Conservation (phyloP, 2,797 vertebrate genomes). For the Danionella dracula region DNA sequence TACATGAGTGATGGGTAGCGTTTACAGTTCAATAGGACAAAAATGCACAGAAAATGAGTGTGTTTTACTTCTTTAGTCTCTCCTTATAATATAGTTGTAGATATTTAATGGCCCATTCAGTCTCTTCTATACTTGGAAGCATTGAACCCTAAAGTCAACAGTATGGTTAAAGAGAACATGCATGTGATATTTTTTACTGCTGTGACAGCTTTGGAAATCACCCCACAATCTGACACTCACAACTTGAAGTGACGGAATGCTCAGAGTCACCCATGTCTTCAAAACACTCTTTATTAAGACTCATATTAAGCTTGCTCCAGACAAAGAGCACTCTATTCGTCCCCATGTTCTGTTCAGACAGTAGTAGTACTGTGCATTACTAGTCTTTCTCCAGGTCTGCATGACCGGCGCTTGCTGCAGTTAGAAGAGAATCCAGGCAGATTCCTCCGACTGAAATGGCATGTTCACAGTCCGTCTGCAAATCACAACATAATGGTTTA, state of each 20-base stretch:
- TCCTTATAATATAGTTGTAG: no score
- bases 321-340: constrained; percentile 11
- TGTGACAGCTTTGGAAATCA: constrained; percentile 14
- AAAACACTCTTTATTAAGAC: neutral
- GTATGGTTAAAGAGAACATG: neutral
- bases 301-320: neutral
- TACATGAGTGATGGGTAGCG: no score
- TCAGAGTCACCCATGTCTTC: neutral
- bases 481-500: no score
- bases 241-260: neutral
- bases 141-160: neutral
- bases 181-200: neutral
- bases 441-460: no score
- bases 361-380: neutral
- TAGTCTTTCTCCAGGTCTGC: neutral
- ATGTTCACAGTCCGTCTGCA: no score
- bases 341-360: constrained; percentile 7
- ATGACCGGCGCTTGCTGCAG: no score
- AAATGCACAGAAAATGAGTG: no score
- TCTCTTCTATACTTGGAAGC: no score
- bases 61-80: no score
- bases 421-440: no score
- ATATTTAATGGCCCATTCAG: no score
- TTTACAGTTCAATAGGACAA: no score
- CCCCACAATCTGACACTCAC: neutral